Conservation (phyloP, 53 echinoderm and acorn worm species). For the Stichopus horrens region DNA sequence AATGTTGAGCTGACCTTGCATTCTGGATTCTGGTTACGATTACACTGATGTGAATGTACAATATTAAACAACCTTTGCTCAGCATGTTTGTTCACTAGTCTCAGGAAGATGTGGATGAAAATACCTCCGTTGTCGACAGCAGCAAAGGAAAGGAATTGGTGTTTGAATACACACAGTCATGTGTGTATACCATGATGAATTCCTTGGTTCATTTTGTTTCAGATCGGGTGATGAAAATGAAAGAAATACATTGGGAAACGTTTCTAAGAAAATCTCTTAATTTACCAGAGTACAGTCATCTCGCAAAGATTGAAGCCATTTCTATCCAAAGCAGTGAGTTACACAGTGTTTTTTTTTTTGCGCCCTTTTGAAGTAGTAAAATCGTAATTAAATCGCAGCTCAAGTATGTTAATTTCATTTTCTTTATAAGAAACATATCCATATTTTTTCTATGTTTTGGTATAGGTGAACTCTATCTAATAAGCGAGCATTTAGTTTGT, state of each 20-base stretch:
- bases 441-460: not conserved
- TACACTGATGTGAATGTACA: not conserved
- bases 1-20: not conserved
- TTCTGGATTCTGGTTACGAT: no score
- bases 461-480: not conserved
- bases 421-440: not conserved
- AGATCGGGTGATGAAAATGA: not conserved
- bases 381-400: not conserved
- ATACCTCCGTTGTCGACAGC: no score
- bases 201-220: not conserved
- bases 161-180: not conserved
- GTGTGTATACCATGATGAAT: not conserved
- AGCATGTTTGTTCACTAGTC: not conserved
- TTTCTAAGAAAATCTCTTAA: not conserved
- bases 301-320: not conserved
- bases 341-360: not conserved
- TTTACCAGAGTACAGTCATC: not conserved
- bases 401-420: no score
- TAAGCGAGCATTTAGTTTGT: not conserved
- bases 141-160: not conserved
- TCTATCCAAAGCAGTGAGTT: not conserved
- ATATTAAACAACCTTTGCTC: not conserved
- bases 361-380: not conserved
- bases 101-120: no score
- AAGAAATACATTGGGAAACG: not conserved